Conservation (phyloP, 2,113 vertebrate genomes). For the Psammodynastes pulverulentus region DNA sequence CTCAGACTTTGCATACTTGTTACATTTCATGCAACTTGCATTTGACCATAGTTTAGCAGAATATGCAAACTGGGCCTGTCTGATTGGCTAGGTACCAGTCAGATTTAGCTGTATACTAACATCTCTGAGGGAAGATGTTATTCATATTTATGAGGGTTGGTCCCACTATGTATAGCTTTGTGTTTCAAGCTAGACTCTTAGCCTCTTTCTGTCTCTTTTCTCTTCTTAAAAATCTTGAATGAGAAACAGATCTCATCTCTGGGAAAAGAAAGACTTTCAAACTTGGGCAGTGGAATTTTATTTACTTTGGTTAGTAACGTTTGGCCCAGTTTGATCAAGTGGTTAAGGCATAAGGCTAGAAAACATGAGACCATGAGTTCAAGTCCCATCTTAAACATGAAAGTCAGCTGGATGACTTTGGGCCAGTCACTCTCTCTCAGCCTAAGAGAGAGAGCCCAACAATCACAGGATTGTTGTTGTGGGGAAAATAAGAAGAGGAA, state of each 20-base stretch:
- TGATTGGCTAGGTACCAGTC: neutral
- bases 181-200: neutral
- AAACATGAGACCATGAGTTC: neutral
- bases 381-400: neutral
- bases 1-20: neutral
- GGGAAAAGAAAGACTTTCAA: neutral
- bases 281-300: neutral
- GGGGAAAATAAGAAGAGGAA: neutral
- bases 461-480: neutral
- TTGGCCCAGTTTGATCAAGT: neutral
- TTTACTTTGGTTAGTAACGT: neutral
- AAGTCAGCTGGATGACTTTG: neutral
- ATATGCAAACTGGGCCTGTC: neutral
- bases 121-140: neutral
- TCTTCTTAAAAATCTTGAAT: neutral
- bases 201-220: neutral
- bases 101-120: neutral
- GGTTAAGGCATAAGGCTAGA: neutral
- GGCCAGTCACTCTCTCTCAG: neutral
- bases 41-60: neutral
- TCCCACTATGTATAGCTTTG: neutral
- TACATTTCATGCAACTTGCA: neutral
- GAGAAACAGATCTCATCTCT: neutral
- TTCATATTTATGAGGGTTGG: neutral
- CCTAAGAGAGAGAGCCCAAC: neutral